These are phyloP conservation scores for Aeoliscus strigatus DNA, from an alignment of 2,797 vertebrate species.

Conservation along the genomic window DNA sequence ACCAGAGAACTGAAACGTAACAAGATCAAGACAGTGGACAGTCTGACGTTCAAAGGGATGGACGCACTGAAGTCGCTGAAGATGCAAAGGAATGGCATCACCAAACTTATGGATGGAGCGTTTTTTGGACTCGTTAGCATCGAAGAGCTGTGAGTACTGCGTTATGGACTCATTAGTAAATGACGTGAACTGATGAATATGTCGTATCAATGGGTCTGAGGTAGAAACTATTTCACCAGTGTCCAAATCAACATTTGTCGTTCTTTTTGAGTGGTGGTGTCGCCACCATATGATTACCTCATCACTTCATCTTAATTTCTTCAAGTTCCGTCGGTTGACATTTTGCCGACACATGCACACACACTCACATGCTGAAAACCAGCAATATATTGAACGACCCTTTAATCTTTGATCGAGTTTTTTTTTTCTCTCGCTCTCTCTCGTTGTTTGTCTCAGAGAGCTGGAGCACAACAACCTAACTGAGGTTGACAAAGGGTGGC, in stretches of 20 bases:
- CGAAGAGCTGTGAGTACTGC: slow-evolving; percentile 89
- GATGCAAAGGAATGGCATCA: slow-evolving; percentile 93
- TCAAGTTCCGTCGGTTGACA: too few species aligned
- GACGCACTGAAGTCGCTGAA: slow-evolving; percentile 92
- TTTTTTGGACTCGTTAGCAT: slow-evolving; percentile 96
- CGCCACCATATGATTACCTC: too few species aligned
- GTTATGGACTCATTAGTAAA: slow-evolving; percentile 1
- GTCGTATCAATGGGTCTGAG: too few species aligned
- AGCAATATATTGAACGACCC: too few species aligned
- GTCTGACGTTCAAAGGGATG: slow-evolving; percentile 94
- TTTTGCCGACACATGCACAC: too few species aligned
- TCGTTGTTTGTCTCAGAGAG: slow-evolving; percentile 82
- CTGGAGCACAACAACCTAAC: slow-evolving; percentile 96
- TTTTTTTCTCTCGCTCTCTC: slow-evolving; percentile 17
- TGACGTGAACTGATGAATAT: too few species aligned
- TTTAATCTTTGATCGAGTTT: slow-evolving; percentile 7
- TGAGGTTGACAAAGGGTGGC: slow-evolving; percentile 95
- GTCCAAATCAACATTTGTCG: too few species aligned
- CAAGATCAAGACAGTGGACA: slow-evolving; percentile 91
- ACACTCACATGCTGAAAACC: too few species aligned
- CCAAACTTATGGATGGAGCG: slow-evolving; percentile 92
- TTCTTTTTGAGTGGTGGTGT: too few species aligned
- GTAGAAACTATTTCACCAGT: too few species aligned
- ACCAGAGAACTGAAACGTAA: slow-evolving; percentile 95
- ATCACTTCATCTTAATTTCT: too few species aligned